Percentiles rank a stretch among this genome's conserved stretches.
phyloP scores from a whole-genome alignment of 2,888 invertebrate genomes.

The Meiosimyza decipiens region DNA sequence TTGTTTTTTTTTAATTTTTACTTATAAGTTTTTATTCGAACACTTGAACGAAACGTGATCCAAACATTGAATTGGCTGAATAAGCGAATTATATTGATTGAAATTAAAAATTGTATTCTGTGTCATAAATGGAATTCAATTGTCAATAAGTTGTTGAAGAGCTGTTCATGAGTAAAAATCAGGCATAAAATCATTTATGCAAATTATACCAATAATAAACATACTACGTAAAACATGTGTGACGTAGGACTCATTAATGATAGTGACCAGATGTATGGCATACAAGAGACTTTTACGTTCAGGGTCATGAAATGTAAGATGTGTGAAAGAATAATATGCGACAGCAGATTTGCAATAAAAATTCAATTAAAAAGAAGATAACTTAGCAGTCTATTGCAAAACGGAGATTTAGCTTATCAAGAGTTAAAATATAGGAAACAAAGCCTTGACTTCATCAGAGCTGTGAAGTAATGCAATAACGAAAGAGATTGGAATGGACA shows the following conservation, averaged over 20 bases:
- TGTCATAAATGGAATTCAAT: conserved; percentile 8
- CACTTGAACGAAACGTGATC: conserved; percentile 21
- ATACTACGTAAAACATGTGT: too few species aligned
- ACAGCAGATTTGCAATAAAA: neutral
- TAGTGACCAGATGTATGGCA: too few species aligned
- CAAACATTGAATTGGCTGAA: conserved; percentile 2
- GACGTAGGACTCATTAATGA: too few species aligned
- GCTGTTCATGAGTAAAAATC: conserved; percentile 7
- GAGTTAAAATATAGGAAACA: too few species aligned
- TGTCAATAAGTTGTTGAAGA: neutral
- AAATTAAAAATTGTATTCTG: neutral
- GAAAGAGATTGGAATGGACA: too few species aligned
- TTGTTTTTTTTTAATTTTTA: too few species aligned
- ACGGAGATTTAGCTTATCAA: neutral
- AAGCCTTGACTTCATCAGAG: too few species aligned
- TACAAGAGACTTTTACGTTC: too few species aligned
- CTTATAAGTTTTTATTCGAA: neutral
- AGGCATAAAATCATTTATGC: neutral
- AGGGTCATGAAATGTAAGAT: too few species aligned
- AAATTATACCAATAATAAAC: too few species aligned
- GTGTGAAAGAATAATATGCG: too few species aligned
- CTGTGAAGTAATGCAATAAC: too few species aligned
- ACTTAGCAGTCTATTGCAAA: neutral
- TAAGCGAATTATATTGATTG: conserved; percentile 11
- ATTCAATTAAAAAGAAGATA: neutral